Percentiles rank a stretch among this genome's conserved stretches.
Conservation (phyloP, 2,113 vertebrate genomes). For the Verasper variegatus region DNA sequence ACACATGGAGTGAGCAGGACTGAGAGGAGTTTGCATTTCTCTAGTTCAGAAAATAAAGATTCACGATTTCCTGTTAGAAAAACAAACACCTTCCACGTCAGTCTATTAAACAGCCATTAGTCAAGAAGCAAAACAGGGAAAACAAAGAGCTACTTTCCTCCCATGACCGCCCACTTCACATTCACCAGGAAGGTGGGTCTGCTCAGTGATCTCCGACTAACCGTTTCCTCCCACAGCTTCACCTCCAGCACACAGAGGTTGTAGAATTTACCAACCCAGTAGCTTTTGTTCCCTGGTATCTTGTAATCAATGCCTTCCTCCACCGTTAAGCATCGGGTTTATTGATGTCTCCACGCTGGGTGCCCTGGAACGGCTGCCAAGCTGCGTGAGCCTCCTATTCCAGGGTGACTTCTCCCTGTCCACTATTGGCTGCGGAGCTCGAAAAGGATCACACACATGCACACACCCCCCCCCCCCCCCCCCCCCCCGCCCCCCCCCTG, state of each 20-base stretch:
- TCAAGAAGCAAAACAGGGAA: conserved; percentile 46
- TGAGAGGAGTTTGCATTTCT: too few relatives aligned
- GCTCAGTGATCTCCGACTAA: conserved; percentile 55
- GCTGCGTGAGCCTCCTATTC: conserved; percentile 58
- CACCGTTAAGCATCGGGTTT: conserved; percentile 67
- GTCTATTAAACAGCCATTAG: conserved; percentile 47
- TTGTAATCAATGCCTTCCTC: conserved; percentile 72
- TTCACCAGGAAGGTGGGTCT: conserved; percentile 56
- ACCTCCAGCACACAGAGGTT: conserved; percentile 63
- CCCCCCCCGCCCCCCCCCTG: too few relatives aligned
- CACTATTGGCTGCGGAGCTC: not conserved
- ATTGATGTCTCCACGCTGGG: conserved; percentile 74
- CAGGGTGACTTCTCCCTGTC: conserved; percentile 75
- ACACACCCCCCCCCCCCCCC: too few relatives aligned
- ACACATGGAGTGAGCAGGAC: conserved; percentile 16
- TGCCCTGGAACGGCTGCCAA: conserved; percentile 74
- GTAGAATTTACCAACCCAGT: conserved; percentile 49
- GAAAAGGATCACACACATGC: too few relatives aligned
- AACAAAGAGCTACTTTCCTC: conserved; percentile 54
- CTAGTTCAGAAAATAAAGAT: too few relatives aligned
- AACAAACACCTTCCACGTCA: not conserved
- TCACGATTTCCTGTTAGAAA: too few relatives aligned
- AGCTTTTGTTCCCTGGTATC: conserved; percentile 65
- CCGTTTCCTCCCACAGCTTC: conserved; percentile 40
- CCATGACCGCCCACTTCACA: conserved; percentile 62